A percentile compares a stretch with the other conserved stretches of the same genome.
These are phyloP conservation scores for Cassiopea xamachana DNA, from an alignment of 30 jellyfish, hydroid and myxozoan species.

Conservation along the genomic window DNA sequence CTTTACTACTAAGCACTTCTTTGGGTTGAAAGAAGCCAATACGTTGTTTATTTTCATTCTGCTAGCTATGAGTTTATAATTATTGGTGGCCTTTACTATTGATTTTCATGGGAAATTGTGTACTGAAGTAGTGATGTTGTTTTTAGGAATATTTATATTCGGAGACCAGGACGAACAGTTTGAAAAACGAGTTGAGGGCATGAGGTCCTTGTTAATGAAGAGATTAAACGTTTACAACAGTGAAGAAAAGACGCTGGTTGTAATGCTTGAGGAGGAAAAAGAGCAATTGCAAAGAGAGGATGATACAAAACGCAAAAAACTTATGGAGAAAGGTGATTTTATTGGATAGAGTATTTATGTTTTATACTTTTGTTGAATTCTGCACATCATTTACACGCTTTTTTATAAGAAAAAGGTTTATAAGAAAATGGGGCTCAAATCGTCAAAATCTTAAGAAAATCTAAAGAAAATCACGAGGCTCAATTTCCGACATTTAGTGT, in stretches of 20 bases:
- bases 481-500: too few species aligned
- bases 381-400: too few species aligned
- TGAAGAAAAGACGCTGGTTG: conserved; percentile 85
- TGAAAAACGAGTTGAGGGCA: conserved; percentile 50
- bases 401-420: too few species aligned
- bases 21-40: too few species aligned
- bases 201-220: conserved; percentile 20
- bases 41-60: neutral
- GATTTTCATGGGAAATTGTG: too few species aligned
- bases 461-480: too few species aligned
- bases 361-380: too few species aligned
- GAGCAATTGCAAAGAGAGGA: conserved; percentile 71
- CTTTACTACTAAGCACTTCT: too few species aligned
- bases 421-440: too few species aligned
- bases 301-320: conserved; percentile 73
- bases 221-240: conserved; percentile 71
- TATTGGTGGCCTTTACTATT: too few species aligned
- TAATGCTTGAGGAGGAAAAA: conserved; percentile 83
- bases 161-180: conserved; percentile 74
- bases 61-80: neutral
- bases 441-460: too few species aligned
- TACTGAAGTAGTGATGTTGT: neutral
- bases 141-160: conserved; percentile 66
- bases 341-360: neutral
- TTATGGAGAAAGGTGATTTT: conserved; percentile 70